Conservation (phyloP, 2,888 invertebrate species). For the Epinotia nisella region DNA sequence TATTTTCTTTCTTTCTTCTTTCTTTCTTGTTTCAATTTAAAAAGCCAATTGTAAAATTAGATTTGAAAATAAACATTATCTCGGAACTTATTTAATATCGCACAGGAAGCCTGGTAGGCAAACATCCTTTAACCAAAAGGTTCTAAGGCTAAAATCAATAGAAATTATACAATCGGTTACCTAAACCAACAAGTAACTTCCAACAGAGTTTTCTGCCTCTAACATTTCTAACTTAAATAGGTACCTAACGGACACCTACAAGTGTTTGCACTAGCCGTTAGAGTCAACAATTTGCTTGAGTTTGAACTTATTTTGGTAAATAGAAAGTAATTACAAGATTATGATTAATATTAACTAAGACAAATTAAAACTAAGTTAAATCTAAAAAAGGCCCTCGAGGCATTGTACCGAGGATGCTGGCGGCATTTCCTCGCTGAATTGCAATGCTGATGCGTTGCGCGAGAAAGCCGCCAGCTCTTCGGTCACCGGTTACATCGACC, state of each 20-base stretch:
- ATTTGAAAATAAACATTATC: background rate
- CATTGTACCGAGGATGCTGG: too few species aligned
- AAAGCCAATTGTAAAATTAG: too few species aligned
- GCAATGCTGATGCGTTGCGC: too few species aligned
- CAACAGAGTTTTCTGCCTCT: constrained; percentile 8
- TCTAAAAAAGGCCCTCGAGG: too few species aligned
- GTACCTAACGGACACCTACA: background rate
- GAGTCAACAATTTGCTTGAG: constrained; percentile 7
- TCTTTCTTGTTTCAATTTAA: too few species aligned
- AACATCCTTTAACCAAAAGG: constrained; percentile 1
- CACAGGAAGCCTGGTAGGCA: background rate
- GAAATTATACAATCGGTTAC: constrained; percentile 11
- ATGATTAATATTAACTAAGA: too few species aligned
- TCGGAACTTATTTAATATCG: background rate
- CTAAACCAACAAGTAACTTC: constrained; percentile 36
- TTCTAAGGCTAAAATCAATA: constrained; percentile 26
- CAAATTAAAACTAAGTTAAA: too few species aligned
- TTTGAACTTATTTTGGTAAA: background rate
- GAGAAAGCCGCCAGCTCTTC: too few species aligned
- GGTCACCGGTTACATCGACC: too few species aligned
- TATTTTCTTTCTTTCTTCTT: too few species aligned
- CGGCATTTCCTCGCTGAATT: too few species aligned
- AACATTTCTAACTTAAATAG: constrained; percentile 8
- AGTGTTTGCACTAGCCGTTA: constrained; percentile 18
- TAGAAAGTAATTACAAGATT: too few species aligned